Evolutionary conservation across 2,797 vertebrate species (phyloP).

Genomic region (Naso thynnoides): DNA sequence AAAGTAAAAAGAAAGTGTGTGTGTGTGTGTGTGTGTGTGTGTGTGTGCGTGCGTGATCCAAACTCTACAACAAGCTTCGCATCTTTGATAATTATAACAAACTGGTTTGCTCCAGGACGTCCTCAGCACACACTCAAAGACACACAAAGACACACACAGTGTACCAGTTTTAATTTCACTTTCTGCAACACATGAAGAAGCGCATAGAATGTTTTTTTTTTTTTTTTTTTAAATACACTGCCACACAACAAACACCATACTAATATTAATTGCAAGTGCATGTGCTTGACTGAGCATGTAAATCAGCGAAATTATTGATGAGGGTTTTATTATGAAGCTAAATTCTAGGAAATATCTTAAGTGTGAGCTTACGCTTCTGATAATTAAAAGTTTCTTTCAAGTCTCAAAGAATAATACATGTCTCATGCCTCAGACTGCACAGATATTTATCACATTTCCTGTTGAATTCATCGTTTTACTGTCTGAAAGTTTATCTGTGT

Average conservation of each 20-base stretch:
- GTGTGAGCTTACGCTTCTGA: constrained; percentile 53
- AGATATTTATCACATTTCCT: constrained; percentile 31
- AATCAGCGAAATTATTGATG: constrained; percentile 75
- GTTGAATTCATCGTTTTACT: constrained; percentile 37
- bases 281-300: constrained; percentile 72
- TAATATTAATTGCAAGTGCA: constrained; percentile 66
- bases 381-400: constrained; percentile 64
- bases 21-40: not conserved
- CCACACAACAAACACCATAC: constrained; percentile 26
- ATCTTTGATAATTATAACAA: constrained; percentile 48
- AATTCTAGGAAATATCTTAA: constrained; percentile 65
- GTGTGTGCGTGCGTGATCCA: not conserved
- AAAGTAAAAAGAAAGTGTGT: not conserved
- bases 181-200: constrained; percentile 36
- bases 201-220: constrained; percentile 20
- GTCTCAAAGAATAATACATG: constrained; percentile 41
- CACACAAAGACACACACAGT: constrained; percentile 12
- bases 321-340: constrained; percentile 70
- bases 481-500: constrained; percentile 41
- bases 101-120: constrained; percentile 30
- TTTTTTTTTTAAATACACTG: not conserved
- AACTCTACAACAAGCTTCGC: constrained; percentile 23
- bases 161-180: constrained; percentile 48
- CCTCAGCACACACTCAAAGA: constrained; percentile 14
- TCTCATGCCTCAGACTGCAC: not conserved